These are phyloP conservation scores for Leucoraja ocellata DNA, from an alignment of 2,797 vertebrate genomes.

Conservation along the genomic window DNA sequence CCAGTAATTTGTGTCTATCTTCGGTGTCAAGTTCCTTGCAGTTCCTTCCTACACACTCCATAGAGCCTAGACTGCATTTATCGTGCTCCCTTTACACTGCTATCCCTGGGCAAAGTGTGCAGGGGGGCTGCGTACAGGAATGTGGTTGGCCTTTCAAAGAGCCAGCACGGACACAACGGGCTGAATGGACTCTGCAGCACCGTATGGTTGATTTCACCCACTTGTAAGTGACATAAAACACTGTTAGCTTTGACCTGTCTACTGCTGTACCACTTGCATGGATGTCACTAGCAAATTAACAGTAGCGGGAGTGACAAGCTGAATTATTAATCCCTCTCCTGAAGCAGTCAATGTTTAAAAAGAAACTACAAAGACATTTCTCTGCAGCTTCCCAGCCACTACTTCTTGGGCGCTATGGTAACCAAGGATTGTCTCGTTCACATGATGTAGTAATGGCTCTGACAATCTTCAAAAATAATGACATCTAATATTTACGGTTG, in stretches of 20 bases:
- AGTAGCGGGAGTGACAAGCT: neutral
- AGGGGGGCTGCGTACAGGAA: neutral
- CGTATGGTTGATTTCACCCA: neutral
- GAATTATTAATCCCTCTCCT: slow-evolving; percentile 32
- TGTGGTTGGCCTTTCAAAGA: neutral
- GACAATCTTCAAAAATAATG: slow-evolving; percentile 19
- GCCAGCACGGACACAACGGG: neutral
- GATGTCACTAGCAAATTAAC: slow-evolving; percentile 20
- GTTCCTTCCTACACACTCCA: too few relatives aligned
- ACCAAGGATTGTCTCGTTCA: slow-evolving; percentile 11
- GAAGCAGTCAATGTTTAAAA: slow-evolving; percentile 31
- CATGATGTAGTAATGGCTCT: neutral
- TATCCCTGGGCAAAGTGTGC: too few relatives aligned
- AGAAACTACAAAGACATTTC: slow-evolving; percentile 19
- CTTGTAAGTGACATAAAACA: too few relatives aligned
- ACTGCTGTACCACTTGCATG: neutral
- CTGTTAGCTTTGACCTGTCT: neutral
- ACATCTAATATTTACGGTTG: slow-evolving; percentile 19
- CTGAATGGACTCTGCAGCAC: neutral
- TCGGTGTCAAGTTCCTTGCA: too few relatives aligned
- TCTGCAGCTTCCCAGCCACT: neutral
- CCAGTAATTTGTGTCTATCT: too few relatives aligned
- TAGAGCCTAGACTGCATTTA: too few relatives aligned
- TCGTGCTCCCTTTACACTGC: too few relatives aligned
- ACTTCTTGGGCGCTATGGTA: slow-evolving; percentile 25